phyloP scores from a whole-genome alignment of 2,797 vertebrate species.

The Chromis chromis region DNA sequence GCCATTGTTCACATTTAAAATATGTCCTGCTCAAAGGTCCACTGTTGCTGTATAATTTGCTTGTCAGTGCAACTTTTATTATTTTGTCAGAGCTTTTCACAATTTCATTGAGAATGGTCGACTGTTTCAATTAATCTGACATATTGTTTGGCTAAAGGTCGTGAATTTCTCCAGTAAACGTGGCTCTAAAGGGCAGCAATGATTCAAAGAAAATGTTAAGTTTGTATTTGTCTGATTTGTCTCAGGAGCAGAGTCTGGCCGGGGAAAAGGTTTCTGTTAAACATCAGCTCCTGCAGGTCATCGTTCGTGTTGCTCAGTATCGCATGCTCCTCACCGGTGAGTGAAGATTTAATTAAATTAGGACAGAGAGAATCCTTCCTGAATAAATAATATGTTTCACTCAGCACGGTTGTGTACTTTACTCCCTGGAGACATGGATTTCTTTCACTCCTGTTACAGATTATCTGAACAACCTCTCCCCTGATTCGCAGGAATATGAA shows the following conservation, averaged over 20 bases:
- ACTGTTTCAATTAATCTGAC: slow-evolving; percentile 4
- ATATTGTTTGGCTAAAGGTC: not conserved
- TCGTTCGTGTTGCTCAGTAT: slow-evolving; percentile 93
- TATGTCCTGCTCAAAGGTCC: slow-evolving; percentile 20
- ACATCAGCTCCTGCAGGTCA: slow-evolving; percentile 91
- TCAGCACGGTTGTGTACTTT: not conserved
- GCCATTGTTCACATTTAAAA: slow-evolving; percentile 25
- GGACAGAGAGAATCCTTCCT: not conserved
- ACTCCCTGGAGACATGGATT: slow-evolving; percentile 14
- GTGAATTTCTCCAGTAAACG: slow-evolving; percentile 3
- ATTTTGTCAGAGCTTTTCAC: too few species aligned
- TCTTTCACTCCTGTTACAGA: slow-evolving; percentile 80
- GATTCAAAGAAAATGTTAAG: not conserved
- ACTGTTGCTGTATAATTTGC: slow-evolving; percentile 10
- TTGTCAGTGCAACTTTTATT: not conserved
- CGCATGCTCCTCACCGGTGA: slow-evolving; percentile 94
- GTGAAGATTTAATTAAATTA: slow-evolving; percentile 11
- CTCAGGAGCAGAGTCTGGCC: slow-evolving; percentile 82
- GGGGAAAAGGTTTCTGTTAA: slow-evolving; percentile 83
- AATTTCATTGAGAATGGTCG: not conserved
- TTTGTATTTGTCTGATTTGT: slow-evolving; percentile 23
- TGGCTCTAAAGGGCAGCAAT: not conserved
- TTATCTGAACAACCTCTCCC: slow-evolving; percentile 97
- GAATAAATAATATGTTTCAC: not conserved
- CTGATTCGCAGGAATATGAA: slow-evolving; percentile 93